Conservation (phyloP, 35 echinoderm and acorn worm species). For the Apostichopus parvimensis region DNA sequence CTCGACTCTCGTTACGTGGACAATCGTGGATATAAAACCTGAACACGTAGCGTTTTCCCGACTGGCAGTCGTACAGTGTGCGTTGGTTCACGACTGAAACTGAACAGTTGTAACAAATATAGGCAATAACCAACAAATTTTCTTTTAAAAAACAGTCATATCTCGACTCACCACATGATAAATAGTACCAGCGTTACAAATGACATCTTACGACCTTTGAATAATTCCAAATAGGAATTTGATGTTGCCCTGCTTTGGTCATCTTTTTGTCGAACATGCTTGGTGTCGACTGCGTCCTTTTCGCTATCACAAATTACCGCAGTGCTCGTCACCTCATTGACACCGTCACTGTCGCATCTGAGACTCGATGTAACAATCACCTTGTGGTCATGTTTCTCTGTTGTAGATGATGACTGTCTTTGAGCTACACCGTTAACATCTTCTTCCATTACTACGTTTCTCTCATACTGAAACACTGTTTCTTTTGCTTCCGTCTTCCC, state of each 20-base stretch:
- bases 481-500: not conserved
- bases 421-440: not conserved
- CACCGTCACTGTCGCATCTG: not conserved
- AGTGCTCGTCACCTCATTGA: too few relatives aligned
- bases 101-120: too few relatives aligned
- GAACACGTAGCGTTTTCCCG: too few relatives aligned
- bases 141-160: too few relatives aligned
- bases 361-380: not conserved
- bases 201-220: not conserved
- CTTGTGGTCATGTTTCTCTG: not conserved
- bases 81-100: too few relatives aligned
- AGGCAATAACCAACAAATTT: too few relatives aligned
- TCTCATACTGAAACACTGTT: not conserved
- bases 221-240: not conserved
- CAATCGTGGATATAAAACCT: too few relatives aligned
- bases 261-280: too few relatives aligned
- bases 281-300: not conserved
- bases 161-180: not conserved
- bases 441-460: not conserved
- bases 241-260: not conserved
- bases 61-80: too few relatives aligned
- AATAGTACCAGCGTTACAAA: not conserved
- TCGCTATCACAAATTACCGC: too few relatives aligned
- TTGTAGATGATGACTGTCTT: not conserved
- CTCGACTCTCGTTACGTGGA: too few relatives aligned